Conservation (phyloP, 2,113 vertebrate genomes). For the Mobula hypostoma region DNA sequence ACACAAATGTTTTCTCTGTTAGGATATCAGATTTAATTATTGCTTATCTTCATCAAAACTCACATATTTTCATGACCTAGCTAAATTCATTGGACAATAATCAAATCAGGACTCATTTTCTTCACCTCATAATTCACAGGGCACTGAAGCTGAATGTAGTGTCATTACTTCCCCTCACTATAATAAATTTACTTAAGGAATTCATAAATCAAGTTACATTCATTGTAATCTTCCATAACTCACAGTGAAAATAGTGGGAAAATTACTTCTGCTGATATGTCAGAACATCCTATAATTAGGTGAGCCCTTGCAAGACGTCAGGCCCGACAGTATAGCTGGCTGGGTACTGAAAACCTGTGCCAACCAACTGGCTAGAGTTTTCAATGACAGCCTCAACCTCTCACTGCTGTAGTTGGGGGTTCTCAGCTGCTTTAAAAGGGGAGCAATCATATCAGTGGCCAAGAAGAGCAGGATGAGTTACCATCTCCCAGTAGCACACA, state of each 20-base stretch:
- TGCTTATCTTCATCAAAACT: not conserved
- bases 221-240: not conserved
- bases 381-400: no score
- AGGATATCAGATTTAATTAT: not conserved
- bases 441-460: no score
- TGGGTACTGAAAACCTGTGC: no score
- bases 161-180: not conserved
- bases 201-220: not conserved
- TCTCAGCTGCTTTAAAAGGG: no score
- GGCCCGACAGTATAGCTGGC: no score
- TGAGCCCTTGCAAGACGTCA: no score
- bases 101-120: not conserved
- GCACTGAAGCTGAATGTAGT: not conserved
- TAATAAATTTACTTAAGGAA: not conserved
- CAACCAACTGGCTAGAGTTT: no score
- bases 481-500: no score
- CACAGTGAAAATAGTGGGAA: not conserved
- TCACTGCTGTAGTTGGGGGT: no score
- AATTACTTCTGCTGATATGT: not conserved
- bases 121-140: not conserved
- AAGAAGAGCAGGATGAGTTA: no score
- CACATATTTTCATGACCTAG: not conserved
- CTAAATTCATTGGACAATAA: not conserved
- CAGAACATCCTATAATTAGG: no score
- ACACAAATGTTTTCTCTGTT: not conserved